A percentile compares a stretch with the other conserved stretches of the same genome.
phyloP scores from a whole-genome alignment of 1,140 invertebrate species.

The Conopomorpha cramerella region DNA sequence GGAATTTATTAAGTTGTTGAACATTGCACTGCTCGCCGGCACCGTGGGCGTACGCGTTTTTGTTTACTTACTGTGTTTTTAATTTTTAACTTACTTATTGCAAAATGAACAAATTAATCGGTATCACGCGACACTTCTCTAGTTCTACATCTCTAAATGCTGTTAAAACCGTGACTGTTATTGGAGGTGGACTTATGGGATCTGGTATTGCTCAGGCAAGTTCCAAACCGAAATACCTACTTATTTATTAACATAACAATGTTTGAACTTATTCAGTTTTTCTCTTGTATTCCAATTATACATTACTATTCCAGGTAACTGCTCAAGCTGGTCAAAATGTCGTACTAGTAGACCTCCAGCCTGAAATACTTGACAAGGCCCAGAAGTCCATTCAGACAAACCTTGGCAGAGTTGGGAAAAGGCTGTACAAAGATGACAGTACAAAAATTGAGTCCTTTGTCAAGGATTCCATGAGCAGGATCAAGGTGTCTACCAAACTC shows the following conservation, averaged over 20 bases:
- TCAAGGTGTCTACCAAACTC: conserved; percentile 57
- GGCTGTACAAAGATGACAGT: conserved; percentile 71
- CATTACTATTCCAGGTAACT: conserved; percentile 64
- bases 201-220: conserved; percentile 84
- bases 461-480: conserved; percentile 60
- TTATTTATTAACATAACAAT: not conserved
- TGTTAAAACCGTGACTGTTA: conserved; percentile 79
- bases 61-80: too few relatives aligned
- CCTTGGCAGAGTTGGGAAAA: conserved; percentile 75
- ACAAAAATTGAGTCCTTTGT: conserved; percentile 68
- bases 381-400: conserved; percentile 69
- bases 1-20: too few relatives aligned
- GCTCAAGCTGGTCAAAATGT: conserved; percentile 79
- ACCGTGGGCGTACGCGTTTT: too few relatives aligned
- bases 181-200: conserved; percentile 86
- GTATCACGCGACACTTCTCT: conserved; percentile 30
- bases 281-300: conserved; percentile 4
- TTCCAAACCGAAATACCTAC: not conserved
- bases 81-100: conserved; percentile 6
- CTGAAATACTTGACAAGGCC: conserved; percentile 73
- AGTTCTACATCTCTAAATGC: conserved; percentile 28
- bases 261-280: not conserved
- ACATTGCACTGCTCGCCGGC: too few relatives aligned
- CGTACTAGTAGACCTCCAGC: conserved; percentile 74
- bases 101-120: conserved; percentile 38